Evolutionary conservation across 1,140 invertebrate species (phyloP), one percentile per base, ranked within the genome.

Genomic region (Chlorops oryzae): DNA sequence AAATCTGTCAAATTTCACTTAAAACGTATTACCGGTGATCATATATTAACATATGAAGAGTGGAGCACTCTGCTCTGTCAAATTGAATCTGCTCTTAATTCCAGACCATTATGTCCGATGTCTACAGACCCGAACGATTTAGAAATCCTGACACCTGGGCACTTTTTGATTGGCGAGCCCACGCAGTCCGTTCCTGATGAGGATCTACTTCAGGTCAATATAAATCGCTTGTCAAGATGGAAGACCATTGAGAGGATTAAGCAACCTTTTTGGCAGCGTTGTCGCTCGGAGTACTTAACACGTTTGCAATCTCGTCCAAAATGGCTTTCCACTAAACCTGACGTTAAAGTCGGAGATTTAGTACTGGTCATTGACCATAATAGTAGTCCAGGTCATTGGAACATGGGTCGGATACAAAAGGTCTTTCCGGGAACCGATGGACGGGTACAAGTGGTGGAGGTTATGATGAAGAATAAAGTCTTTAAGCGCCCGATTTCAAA

Each of bases 141-240:
- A 5, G 28, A 35, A 10, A 52, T 58, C 5, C 49, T 73, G 3
- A 70, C 72, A n/a, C 68, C 72, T 9, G 58, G 56, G n/a, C 72
- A 75, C 58, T 74, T 74, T 50, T 42, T 73, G n/a, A 64, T 60
- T 40, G 65, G 68, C 9, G 38, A 52, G 20, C 56, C 65, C 13
- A 47, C 70, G 12, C 52, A 46, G 2, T 34, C 47, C 2, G 12
- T 62, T 7, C 54, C 59, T 15, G 54, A 61, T 23, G 25, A 44
- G 17, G 12, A 32, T 38, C 13, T 39, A 23, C 7, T 40, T 3
- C 42, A 53, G 4, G 1, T 46, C 2, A 39, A 40, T 0, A 24
- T 42, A 5, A 51, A 59, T 41, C 49, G 45, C 13, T 35, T 63
- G 2, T 23, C 40, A 17, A 50, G 56, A 1, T 65, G 58, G 58